phyloP scores from a whole-genome alignment of 2,888 invertebrate species.

The Leptopilina myrica region DNA sequence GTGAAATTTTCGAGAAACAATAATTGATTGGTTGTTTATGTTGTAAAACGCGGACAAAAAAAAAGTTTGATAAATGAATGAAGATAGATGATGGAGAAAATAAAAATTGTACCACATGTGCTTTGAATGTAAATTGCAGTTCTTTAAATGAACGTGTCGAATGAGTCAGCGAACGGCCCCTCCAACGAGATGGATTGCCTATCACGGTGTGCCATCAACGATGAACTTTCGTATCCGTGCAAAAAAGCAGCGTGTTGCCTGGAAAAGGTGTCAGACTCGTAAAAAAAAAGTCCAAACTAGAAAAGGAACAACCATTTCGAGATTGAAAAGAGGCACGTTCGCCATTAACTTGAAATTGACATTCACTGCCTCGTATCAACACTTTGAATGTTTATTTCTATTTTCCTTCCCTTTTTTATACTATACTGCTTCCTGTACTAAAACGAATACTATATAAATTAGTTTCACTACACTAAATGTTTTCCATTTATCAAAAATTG shows the following conservation, averaged over 20 bases:
- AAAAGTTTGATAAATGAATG: neutral
- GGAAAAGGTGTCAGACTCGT: conserved; percentile 14
- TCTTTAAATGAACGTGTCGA: conserved; percentile 20
- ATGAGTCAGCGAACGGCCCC: conserved; percentile 14
- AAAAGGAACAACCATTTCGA: conserved; percentile 28
- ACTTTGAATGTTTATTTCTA: neutral
- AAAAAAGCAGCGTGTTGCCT: conserved; percentile 25
- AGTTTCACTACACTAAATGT: too few species aligned
- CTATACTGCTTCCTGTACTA: neutral
- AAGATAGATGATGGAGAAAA: conserved; percentile 3
- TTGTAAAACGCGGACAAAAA: neutral
- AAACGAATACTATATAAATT: neutral
- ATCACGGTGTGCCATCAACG: conserved; percentile 22
- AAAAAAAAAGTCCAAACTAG: conserved; percentile 14
- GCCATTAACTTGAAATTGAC: conserved; percentile 14
- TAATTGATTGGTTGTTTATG: neutral
- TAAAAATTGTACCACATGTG: conserved; percentile 9
- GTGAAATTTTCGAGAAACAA: neutral
- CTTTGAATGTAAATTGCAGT: conserved; percentile 17
- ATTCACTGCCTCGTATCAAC: conserved; percentile 19
- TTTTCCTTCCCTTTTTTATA: neutral
- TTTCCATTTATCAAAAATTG: neutral
- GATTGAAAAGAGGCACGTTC: conserved; percentile 21
- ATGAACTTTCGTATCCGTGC: conserved; percentile 21
- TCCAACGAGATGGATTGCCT: conserved; percentile 29